These are phyloP conservation scores for Leucoma salicis DNA, from an alignment of 2,888 invertebrate genomes.

Conservation along the genomic window DNA sequence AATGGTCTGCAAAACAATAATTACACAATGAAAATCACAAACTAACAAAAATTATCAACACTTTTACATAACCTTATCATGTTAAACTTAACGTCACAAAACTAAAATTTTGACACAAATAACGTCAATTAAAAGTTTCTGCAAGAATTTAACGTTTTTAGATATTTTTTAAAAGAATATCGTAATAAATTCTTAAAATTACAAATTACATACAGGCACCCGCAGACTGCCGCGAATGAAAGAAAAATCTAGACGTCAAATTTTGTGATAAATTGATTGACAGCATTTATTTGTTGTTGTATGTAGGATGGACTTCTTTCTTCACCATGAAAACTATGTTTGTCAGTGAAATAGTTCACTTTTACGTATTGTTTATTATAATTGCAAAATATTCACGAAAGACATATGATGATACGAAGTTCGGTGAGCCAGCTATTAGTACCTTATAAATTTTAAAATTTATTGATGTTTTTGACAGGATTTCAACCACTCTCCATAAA, in stretches of 20 bases:
- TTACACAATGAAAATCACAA: constrained; percentile 44
- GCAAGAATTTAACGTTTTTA: neutral
- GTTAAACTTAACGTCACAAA: constrained; percentile 20
- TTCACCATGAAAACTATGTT: too few species aligned
- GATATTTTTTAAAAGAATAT: constrained; percentile 13
- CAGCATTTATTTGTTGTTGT: too few species aligned
- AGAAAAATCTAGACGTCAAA: constrained; percentile 46
- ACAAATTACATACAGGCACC: constrained; percentile 61
- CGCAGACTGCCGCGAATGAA: constrained; percentile 62
- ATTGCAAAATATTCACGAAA: too few species aligned
- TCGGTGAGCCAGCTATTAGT: too few species aligned
- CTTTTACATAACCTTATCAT: constrained; percentile 64
- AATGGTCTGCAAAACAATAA: constrained; percentile 61
- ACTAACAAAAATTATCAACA: constrained; percentile 27
- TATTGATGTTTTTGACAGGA: too few species aligned
- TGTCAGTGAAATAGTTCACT: too few species aligned
- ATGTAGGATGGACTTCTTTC: too few species aligned
- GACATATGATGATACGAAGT: too few species aligned
- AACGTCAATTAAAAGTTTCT: neutral
- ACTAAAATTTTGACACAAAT: constrained; percentile 12
- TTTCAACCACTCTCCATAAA: too few species aligned
- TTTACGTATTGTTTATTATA: too few species aligned
- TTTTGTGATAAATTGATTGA: too few species aligned
- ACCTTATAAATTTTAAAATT: too few species aligned
- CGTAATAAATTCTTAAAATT: constrained; percentile 14